phyloP scores from a whole-genome alignment of 2,797 vertebrate genomes.

The Pelobates cultripes region DNA sequence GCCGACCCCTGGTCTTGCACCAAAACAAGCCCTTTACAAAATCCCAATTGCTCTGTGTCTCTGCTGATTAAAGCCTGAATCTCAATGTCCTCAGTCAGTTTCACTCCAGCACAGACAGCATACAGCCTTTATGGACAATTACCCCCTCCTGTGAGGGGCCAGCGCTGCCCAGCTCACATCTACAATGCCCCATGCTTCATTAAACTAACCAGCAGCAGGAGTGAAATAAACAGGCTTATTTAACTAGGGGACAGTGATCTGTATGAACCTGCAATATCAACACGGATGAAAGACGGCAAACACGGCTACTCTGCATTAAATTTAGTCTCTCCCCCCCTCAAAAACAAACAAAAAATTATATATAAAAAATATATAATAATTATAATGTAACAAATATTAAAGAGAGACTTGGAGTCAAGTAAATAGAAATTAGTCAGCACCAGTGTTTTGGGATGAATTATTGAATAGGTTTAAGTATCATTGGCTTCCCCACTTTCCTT shows the following conservation, averaged over 20 bases:
- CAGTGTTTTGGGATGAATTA: too few relatives aligned
- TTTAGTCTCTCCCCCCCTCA: too few relatives aligned
- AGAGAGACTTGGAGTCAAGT: too few relatives aligned
- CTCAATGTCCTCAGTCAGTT: constrained; percentile 81
- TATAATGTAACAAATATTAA: too few relatives aligned
- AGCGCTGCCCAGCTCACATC: constrained; percentile 77
- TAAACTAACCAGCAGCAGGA: constrained; percentile 85
- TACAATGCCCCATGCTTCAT: constrained; percentile 87
- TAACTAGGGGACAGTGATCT: constrained; percentile 38
- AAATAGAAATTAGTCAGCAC: too few relatives aligned
- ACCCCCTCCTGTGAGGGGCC: constrained; percentile 76
- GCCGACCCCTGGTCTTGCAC: constrained; percentile 71
- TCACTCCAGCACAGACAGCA: constrained; percentile 73
- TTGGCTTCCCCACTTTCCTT: too few relatives aligned
- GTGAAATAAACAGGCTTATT: constrained; percentile 90
- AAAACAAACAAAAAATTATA: too few relatives aligned
- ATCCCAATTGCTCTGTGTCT: constrained; percentile 78
- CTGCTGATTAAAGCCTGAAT: constrained; percentile 76
- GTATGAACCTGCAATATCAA: too few relatives aligned
- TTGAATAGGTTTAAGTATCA: too few relatives aligned
- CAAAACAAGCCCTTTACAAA: constrained; percentile 72
- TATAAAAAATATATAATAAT: too few relatives aligned
- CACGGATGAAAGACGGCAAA: too few relatives aligned
- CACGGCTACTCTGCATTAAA: too few relatives aligned
- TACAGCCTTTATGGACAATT: constrained; percentile 93